A percentile compares a stretch with the other conserved stretches of the same genome.
Evolutionary conservation across 2,113 vertebrate genomes (phyloP).

Genomic region (Archocentrus centrarchus): DNA sequence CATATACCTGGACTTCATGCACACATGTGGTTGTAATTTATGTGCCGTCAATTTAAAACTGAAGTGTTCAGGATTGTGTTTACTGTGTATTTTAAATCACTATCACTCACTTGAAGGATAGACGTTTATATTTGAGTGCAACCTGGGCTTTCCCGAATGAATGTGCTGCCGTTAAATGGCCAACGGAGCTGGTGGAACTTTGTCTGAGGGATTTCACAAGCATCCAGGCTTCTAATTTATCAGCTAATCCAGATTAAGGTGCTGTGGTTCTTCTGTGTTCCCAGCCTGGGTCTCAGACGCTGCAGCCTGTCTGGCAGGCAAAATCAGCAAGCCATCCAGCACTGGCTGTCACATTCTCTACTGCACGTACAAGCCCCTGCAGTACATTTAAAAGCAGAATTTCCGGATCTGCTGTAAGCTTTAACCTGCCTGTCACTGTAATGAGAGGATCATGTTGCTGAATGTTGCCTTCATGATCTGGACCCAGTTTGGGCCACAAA

Average conservation of each 20-base stretch:
- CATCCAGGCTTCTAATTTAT: conserved; percentile 71
- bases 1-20: not conserved
- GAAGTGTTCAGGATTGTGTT: not conserved
- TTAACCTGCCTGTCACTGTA: not conserved
- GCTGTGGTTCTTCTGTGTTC: conserved; percentile 42
- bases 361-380: not conserved
- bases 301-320: conserved; percentile 21
- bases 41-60: not conserved
- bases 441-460: not conserved
- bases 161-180: conserved; percentile 38
- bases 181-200: conserved; percentile 35
- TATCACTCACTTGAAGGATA: not conserved
- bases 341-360: not conserved
- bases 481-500: not conserved
- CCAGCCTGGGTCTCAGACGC: conserved; percentile 46
- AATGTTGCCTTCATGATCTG: not conserved
- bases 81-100: not conserved
- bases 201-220: conserved; percentile 68
- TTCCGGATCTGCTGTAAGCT: not conserved
- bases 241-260: conserved; percentile 82
- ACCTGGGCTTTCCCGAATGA: not conserved
- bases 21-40: not conserved
- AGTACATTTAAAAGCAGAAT: not conserved
- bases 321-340: not conserved
- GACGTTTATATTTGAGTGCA: not conserved